Conservation (phyloP, 2,888 invertebrate genomes). For the Ditula angustiorana region DNA sequence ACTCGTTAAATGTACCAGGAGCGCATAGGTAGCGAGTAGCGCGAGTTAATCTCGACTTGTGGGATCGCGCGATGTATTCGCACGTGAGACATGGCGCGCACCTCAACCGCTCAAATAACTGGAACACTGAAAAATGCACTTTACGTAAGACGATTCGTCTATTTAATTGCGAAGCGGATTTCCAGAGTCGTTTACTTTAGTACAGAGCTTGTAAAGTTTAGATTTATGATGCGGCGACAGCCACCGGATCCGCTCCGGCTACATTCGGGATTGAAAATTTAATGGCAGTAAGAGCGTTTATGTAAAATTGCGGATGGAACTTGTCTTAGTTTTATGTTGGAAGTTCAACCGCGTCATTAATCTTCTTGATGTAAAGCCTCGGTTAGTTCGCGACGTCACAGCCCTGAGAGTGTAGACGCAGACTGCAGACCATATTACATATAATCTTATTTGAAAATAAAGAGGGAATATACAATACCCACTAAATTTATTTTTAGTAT, state of each 20-base stretch:
- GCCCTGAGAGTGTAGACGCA: background rate
- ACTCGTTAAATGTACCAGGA: conserved; percentile 38
- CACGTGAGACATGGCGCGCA: conserved; percentile 49
- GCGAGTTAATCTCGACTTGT: conserved; percentile 31
- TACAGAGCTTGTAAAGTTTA: conserved; percentile 38
- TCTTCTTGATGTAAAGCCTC: conserved; percentile 25
- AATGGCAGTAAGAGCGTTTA: conserved; percentile 38
- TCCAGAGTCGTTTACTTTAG: conserved; percentile 37
- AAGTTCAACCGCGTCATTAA: conserved; percentile 38
- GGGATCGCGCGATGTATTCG: conserved; percentile 24
- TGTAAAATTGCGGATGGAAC: conserved; percentile 39
- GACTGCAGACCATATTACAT: too few relatives aligned
- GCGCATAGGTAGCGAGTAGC: conserved; percentile 20
- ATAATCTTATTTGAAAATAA: conserved; percentile 22
- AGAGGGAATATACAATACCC: background rate
- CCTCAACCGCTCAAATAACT: conserved; percentile 47
- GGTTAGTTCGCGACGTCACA: conserved; percentile 20
- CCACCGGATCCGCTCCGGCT: conserved; percentile 32
- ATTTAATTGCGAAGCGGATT: conserved; percentile 39
- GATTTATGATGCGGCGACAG: conserved; percentile 40
- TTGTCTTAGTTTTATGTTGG: conserved; percentile 39
- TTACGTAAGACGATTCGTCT: conserved; percentile 40
- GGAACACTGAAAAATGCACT: conserved; percentile 51
- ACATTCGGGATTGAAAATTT: conserved; percentile 38
- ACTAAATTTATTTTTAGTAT: too few relatives aligned